These are phyloP conservation scores for Brachyrhaphis roseni DNA, from an alignment of 2,797 vertebrate species.

Conservation along the genomic window DNA sequence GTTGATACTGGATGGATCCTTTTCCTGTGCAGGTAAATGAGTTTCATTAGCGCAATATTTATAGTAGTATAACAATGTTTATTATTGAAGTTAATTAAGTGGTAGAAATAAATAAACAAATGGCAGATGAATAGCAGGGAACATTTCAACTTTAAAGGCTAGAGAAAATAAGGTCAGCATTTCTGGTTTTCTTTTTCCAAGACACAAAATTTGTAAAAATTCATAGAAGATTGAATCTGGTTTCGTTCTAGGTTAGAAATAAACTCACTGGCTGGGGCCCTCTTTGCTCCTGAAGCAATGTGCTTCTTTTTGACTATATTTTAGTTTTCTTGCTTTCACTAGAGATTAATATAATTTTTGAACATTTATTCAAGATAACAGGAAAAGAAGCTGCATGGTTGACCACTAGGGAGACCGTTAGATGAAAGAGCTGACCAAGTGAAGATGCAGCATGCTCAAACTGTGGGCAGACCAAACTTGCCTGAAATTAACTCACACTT, in stretches of 20 bases:
- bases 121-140: not conserved
- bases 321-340: not conserved
- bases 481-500: not conserved
- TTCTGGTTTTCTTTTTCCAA: not conserved
- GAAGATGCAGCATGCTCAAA: not conserved
- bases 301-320: not conserved
- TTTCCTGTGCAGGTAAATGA: not conserved
- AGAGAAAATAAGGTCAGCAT: not conserved
- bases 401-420: not conserved
- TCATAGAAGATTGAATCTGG: not conserved
- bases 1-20: conserved; percentile 4
- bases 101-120: not conserved
- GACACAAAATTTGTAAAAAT: not conserved
- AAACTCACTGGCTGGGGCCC: not conserved
- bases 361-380: not conserved
- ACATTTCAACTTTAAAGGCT: not conserved
- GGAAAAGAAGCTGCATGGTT: not conserved
- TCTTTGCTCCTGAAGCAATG: not conserved
- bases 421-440: not conserved
- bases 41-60: not conserved
- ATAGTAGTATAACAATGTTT: not conserved
- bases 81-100: not conserved
- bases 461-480: not conserved
- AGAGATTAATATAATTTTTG: not conserved
- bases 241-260: not conserved